Evolutionary conservation across 1,140 invertebrate species (phyloP), one percentile per base, ranked within the genome.

Genomic region (Cydia pomonella): DNA sequence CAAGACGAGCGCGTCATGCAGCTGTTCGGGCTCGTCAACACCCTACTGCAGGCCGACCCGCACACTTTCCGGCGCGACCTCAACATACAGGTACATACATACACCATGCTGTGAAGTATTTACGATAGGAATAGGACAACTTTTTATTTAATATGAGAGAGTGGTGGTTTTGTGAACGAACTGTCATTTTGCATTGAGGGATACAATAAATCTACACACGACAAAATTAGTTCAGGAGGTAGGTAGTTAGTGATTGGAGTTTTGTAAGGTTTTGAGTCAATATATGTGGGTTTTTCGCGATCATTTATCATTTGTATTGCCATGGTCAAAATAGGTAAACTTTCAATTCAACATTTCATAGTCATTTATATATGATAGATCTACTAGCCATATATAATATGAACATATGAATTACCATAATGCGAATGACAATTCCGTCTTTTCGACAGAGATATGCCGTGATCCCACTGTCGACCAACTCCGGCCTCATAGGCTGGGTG

Each of bases 401-500:
- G 47, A 18, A n/a, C 13, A 18, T 2, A 44, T 18, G n/a, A 50
- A 50, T 50, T 50, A n/a, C n/a, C n/a, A n/a, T n/a, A n/a, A n/a
- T n/a, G n/a, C n/a, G n/a, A n/a, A n/a, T n/a, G 16, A 50, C n/a
- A 16, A 2, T 53, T 59, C 23, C 18, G 3, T 23, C 12, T 23
- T 10, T 50, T 18, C 47, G 10, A 18, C 95, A 95, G 82, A 87
- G 97, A 97, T 94, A 94, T 88, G 98, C 98, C 0, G 99, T 99
- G 0, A 99, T 99, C 80, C 99, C 99, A 0, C 93, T 99, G 41
- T 99, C 98, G n/a, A 99, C 99, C 0, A 99, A 99, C 86, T 99
- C 98, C 21, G 99, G 99, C 2, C 94, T 99, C 4, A 99, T 99
- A 82, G 99, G 99, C 69, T 99, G 99, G 96, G 99, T 93, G 96